Evolutionary conservation across 2,888 invertebrate species (phyloP), one percentile per base, ranked within the genome.

Genomic region (Coenonympha glycerion): DNA sequence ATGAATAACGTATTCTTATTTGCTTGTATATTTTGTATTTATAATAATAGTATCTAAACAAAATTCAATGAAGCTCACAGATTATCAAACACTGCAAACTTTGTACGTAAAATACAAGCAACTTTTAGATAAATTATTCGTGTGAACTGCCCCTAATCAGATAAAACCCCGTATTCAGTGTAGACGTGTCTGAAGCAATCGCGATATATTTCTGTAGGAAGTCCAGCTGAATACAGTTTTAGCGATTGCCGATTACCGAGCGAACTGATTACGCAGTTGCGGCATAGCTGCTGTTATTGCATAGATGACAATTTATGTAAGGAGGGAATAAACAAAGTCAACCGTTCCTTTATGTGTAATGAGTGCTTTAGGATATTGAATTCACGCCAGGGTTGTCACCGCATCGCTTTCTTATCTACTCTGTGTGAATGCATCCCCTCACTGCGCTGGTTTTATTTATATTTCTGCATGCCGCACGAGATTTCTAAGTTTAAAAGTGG

Each of bases 291-390:
- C 42, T 24, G 55, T 44, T 54, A 55, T 52, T 53, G 46, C 49
- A 48, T 9, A 37, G 55, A 55, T 52, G 53, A 56, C 50, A 56
- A 56, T 56, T 56, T 56, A 56, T 53, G 50, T 47, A 51, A 40
- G 52, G 33, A 34, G 21, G 21, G 39, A 46, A 47, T 50, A 49
- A 51, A 48, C 50, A 51, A 53, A 51, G 37, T 46, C 41, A 13
- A 39, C 22, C 22, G 19, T 3, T 51, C 41, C 28, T 24, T 24
- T 13, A 45, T 45, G 33, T 45, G 34, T 24, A 45, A 34, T 45
- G 15, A 45, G 22, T n/a, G 24, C 45, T 45, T 34, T 16, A 24
- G 34, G 24, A 45, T 16, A 24, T 8, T 45, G 11, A 22, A 24
- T 11, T 30, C 4, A 4, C 13, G 5, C 1, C 11, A 30, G 30